Conservation (phyloP, 2,113 vertebrate species). For the Malurus alboscapulatus region DNA sequence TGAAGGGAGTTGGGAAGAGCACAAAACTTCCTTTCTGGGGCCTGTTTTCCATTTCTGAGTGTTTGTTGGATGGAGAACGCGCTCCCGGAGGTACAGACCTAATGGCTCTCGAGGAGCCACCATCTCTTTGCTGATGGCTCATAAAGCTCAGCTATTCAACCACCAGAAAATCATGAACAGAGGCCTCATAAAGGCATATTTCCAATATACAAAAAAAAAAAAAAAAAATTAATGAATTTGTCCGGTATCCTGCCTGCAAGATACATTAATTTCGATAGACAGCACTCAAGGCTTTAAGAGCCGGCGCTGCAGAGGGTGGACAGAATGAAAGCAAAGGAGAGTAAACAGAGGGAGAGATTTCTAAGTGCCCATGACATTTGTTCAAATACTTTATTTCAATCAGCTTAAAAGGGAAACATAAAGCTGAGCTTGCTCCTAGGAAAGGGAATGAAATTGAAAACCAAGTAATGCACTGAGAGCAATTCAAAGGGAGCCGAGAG, state of each 20-base stretch:
- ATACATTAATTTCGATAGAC: constrained; percentile 54
- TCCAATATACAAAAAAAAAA: constrained; percentile 33
- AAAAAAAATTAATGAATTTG: constrained; percentile 59
- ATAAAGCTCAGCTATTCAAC: constrained; percentile 28
- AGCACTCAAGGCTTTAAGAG: constrained; percentile 63
- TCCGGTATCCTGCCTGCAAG: constrained; percentile 25
- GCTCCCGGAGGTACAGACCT: not conserved
- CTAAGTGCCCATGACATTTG: constrained; percentile 69
- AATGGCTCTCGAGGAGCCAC: constrained; percentile 57
- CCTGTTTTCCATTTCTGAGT: not conserved
- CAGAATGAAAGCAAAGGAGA: constrained; percentile 43
- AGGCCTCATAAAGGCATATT: constrained; percentile 38
- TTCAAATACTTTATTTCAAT: constrained; percentile 71
- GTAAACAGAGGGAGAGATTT: constrained; percentile 63
- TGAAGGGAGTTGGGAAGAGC: not conserved
- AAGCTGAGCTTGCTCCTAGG: constrained; percentile 47
- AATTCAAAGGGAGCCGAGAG: constrained; percentile 18
- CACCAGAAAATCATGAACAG: not conserved
- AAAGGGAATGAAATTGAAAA: constrained; percentile 57
- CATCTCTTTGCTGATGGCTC: constrained; percentile 35
- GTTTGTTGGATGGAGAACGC: not conserved
- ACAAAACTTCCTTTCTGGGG: not conserved
- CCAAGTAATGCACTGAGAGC: constrained; percentile 24
- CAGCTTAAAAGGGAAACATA: constrained; percentile 68
- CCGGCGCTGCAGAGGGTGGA: constrained; percentile 5